Conservation (phyloP, 2,888 invertebrate genomes). For the Drosophila cyrtoloma region DNA sequence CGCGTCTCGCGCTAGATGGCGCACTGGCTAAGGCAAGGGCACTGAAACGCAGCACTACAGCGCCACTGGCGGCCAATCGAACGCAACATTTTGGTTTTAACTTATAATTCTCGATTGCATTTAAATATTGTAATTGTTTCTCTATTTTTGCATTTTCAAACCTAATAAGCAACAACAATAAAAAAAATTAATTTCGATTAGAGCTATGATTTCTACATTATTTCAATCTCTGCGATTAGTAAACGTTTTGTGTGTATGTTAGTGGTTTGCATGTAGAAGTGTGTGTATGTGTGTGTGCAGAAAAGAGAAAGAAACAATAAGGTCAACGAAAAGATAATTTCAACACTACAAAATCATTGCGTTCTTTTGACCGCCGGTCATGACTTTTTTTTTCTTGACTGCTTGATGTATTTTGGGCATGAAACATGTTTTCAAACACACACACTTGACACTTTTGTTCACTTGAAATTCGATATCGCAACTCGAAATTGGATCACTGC, state of each 20-base stretch:
- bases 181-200: constrained; percentile 77
- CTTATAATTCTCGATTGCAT: constrained; percentile 27
- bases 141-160: constrained; percentile 60
- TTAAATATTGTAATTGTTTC: constrained; percentile 36
- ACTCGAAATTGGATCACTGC: constrained; percentile 36
- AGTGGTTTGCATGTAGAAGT: constrained; percentile 8
- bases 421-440: constrained; percentile 19
- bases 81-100: constrained; percentile 81
- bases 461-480: constrained; percentile 45
- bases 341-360: constrained; percentile 58
- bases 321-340: constrained; percentile 21
- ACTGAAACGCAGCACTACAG: constrained; percentile 79
- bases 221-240: constrained; percentile 30
- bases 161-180: constrained; percentile 85
- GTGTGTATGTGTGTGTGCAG: constrained; percentile 36
- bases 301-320: constrained; percentile 6
- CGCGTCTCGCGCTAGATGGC: constrained; percentile 56
- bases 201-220: constrained; percentile 48
- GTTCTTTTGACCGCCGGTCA: constrained; percentile 75
- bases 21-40: constrained; percentile 48
- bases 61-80: constrained; percentile 81
- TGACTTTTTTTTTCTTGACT: constrained; percentile 29
- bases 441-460: constrained; percentile 11
- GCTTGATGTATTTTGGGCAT: constrained; percentile 1
- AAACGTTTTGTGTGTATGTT: constrained; percentile 25